phyloP scores from a whole-genome alignment of 1,140 invertebrate species.

The Bombus huntii region DNA sequence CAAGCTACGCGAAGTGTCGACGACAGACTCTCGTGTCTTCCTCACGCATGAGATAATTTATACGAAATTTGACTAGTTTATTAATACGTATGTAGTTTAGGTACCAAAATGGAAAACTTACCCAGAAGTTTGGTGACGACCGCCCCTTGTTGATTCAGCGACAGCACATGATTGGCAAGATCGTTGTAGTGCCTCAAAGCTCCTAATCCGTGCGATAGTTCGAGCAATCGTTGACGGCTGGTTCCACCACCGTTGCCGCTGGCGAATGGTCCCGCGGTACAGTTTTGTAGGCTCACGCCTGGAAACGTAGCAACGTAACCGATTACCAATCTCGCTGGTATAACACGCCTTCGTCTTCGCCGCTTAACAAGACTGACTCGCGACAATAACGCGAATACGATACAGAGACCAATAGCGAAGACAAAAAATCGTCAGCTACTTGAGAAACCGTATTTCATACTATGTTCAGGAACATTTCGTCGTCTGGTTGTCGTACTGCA shows the following conservation, averaged over 20 bases:
- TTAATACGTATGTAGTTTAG: not conserved
- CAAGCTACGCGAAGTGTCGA: not conserved
- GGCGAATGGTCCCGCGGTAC: constrained; percentile 75
- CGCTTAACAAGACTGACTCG: too few species aligned
- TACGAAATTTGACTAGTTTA: not conserved
- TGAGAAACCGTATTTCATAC: too few species aligned
- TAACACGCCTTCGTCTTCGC: too few species aligned
- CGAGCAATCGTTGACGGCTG: constrained; percentile 84
- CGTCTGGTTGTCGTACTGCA: too few species aligned
- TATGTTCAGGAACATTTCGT: too few species aligned
- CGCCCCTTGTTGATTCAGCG: constrained; percentile 87
- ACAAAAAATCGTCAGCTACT: too few species aligned
- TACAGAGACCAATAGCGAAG: too few species aligned
- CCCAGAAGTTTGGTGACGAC: constrained; percentile 87
- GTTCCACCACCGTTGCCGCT: constrained; percentile 73
- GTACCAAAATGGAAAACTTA: constrained; percentile 70
- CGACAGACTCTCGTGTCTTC: not conserved
- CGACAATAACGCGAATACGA: too few species aligned
- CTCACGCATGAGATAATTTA: not conserved
- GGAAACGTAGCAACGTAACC: constrained; percentile 35
- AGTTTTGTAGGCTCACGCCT: constrained; percentile 79
- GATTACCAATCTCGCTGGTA: not conserved
- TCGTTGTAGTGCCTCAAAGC: constrained; percentile 87
- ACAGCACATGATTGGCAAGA: constrained; percentile 87
- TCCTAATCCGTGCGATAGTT: constrained; percentile 85